Evolutionary conservation across 1,140 invertebrate species (phyloP).

Genomic region (Caenorhabditis tropicalis): DNA sequence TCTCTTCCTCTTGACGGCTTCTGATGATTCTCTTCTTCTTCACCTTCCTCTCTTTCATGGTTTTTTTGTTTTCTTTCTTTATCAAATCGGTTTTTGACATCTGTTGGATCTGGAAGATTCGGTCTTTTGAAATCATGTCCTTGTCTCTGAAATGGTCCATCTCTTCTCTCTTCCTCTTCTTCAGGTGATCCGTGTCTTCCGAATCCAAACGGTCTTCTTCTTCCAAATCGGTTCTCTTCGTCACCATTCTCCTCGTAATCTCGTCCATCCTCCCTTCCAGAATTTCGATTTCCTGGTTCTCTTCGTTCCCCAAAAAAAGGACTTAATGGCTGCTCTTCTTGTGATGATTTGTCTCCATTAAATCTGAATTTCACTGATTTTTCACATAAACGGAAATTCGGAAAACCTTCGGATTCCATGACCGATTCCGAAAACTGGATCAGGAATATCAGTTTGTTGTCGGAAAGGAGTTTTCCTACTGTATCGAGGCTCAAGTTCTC

Average conservation of each 20-base stretch:
- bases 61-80: background rate
- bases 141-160: background rate
- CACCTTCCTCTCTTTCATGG: background rate
- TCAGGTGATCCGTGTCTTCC: background rate
- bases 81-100: slow-evolving; percentile 21
- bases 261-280: slow-evolving; percentile 47
- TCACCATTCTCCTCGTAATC: slow-evolving; percentile 46
- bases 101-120: background rate
- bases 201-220: background rate
- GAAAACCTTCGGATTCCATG: background rate
- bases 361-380: background rate
- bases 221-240: background rate
- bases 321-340: background rate
- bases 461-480: slow-evolving; percentile 15
- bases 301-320: slow-evolving; percentile 45
- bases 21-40: slow-evolving; percentile 28
- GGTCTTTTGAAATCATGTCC: background rate
- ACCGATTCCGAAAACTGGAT: slow-evolving; percentile 40
- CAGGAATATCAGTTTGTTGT: slow-evolving; percentile 41
- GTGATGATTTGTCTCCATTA: slow-evolving; percentile 11
- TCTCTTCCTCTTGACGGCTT: background rate
- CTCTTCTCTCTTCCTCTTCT: background rate
- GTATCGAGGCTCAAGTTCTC: slow-evolving; percentile 16
- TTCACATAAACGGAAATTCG: background rate
- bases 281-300: slow-evolving; percentile 31